Percentiles rank a stretch among this genome's conserved stretches.
These are phyloP conservation scores for Metalampra italica DNA, from an alignment of 2,888 invertebrate species.

Conservation along the genomic window DNA sequence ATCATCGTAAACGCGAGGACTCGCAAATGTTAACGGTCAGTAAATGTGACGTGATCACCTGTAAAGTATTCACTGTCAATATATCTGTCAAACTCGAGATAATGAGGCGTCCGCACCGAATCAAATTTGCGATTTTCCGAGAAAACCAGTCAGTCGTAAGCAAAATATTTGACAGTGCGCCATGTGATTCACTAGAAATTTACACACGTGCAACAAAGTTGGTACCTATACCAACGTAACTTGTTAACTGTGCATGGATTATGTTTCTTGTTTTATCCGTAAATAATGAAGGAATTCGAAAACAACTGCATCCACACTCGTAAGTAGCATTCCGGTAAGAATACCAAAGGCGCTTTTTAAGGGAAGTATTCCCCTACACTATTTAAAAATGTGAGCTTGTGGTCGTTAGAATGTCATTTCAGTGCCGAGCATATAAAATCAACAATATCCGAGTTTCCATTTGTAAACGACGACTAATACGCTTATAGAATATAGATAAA, in stretches of 20 bases:
- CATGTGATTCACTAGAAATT: constrained; percentile 6
- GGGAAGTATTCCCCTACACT: too few species aligned
- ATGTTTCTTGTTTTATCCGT: not conserved
- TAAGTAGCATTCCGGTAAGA: too few species aligned
- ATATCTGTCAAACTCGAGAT: constrained; percentile 48
- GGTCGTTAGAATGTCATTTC: constrained; percentile 7
- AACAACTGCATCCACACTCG: constrained; percentile 9
- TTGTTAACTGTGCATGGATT: not conserved
- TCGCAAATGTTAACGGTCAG: constrained; percentile 21
- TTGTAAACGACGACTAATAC: not conserved
- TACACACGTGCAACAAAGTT: constrained; percentile 6
- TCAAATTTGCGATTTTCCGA: constrained; percentile 39
- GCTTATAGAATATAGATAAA: too few species aligned
- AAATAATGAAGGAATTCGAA: constrained; percentile 4
- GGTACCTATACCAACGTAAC: too few species aligned
- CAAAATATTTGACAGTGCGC: constrained; percentile 12
- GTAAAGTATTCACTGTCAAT: constrained; percentile 39
- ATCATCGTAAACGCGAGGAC: constrained; percentile 27
- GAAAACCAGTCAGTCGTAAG: constrained; percentile 20
- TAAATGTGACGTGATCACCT: constrained; percentile 25
- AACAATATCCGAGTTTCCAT: constrained; percentile 4
- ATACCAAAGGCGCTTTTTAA: too few species aligned
- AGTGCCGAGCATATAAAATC: constrained; percentile 9
- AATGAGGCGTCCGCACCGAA: constrained; percentile 43
- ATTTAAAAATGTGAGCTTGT: not conserved